These are phyloP conservation scores for Eulemur rufifrons DNA, from an alignment of 2,113 vertebrate genomes.

Conservation along the genomic window DNA sequence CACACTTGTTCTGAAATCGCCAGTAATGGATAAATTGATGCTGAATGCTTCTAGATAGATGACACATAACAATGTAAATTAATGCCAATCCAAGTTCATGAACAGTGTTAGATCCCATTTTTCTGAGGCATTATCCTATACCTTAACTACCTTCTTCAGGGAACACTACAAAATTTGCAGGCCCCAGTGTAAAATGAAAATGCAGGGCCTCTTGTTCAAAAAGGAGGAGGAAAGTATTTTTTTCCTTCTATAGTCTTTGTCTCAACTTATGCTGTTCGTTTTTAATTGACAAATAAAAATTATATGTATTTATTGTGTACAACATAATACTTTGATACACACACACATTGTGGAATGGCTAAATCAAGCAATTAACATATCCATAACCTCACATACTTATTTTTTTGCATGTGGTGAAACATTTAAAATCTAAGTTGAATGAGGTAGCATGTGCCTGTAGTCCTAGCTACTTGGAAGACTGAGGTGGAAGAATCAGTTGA, in stretches of 20 bases:
- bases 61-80: slow-evolving; percentile 14
- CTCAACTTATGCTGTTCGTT: background rate
- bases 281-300: background rate
- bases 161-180: background rate
- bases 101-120: slow-evolving; percentile 29
- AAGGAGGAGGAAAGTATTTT: background rate
- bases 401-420: background rate
- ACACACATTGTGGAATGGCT: background rate
- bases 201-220: background rate
- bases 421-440: background rate
- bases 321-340: background rate
- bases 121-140: slow-evolving; percentile 6
- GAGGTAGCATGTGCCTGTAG: too few species aligned
- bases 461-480: too few species aligned
- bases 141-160: background rate
- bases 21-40: slow-evolving; percentile 21
- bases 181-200: background rate
- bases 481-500: too few species aligned
- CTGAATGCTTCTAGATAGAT: background rate
- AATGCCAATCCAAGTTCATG: slow-evolving; percentile 7
- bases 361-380: background rate
- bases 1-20: slow-evolving; percentile 17
- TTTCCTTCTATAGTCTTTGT: background rate
- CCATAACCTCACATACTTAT: background rate
- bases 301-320: background rate